These are phyloP conservation scores for Colinus virginianus DNA, from an alignment of 2,113 vertebrate species.

Conservation along the genomic window DNA sequence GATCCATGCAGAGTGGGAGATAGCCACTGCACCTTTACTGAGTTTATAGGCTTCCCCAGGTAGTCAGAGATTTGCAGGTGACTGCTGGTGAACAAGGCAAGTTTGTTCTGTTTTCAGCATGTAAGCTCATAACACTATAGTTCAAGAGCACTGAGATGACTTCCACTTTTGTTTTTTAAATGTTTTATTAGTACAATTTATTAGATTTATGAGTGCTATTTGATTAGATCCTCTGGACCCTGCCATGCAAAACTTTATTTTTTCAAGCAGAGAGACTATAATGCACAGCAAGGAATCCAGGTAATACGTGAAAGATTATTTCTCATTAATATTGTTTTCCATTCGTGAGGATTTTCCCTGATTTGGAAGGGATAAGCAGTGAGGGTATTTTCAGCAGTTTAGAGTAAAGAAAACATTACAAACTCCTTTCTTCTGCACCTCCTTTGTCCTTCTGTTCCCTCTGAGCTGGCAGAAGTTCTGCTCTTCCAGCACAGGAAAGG, in stretches of 20 bases:
- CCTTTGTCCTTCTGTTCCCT: neutral
- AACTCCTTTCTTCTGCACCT: neutral
- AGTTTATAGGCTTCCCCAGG: neutral
- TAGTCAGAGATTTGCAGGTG: neutral
- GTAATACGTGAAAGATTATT: neutral
- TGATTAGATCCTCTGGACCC: neutral
- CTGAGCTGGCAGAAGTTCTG: conserved; percentile 38
- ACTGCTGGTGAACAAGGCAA: neutral
- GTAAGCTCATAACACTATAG: neutral
- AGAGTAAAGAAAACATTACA: neutral
- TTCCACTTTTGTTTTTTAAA: neutral
- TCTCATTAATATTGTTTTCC: neutral
- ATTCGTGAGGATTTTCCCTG: neutral
- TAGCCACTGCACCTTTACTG: no score
- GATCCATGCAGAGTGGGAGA: no score
- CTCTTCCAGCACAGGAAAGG: neutral
- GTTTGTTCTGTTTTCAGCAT: neutral
- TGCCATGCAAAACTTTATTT: neutral
- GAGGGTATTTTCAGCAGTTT: neutral
- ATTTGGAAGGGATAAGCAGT: neutral
- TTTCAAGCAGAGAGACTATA: conserved; percentile 1
- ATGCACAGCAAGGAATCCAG: neutral
- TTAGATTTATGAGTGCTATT: neutral
- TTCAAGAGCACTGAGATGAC: neutral
- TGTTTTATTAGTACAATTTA: neutral